Percentiles rank a stretch among this genome's conserved stretches.
These are phyloP conservation scores for Entomobrya multifasciata DNA, from an alignment of 2,888 invertebrate species.

Conservation along the genomic window DNA sequence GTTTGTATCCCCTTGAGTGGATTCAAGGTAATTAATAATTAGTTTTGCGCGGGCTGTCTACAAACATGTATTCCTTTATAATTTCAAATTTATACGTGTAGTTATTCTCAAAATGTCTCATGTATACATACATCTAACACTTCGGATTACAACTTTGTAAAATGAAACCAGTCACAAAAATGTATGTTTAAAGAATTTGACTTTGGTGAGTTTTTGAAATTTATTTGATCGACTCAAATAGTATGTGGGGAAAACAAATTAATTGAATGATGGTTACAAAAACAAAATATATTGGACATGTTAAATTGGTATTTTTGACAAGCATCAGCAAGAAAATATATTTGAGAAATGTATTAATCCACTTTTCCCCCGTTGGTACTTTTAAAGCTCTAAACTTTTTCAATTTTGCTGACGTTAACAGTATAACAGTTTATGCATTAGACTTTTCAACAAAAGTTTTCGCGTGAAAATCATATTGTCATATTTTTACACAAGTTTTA, in stretches of 20 bases:
- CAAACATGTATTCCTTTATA: neutral
- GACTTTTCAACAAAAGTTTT: too few species aligned
- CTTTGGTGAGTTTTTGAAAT: too few species aligned
- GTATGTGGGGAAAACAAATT: conserved; percentile 27
- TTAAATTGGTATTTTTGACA: neutral
- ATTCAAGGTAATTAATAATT: conserved; percentile 83
- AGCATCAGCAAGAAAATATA: neutral
- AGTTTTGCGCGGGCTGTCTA: conserved; percentile 20
- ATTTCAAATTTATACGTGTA: neutral
- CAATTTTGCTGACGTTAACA: conserved; percentile 26
- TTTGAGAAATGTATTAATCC: neutral
- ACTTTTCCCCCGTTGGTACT: neutral
- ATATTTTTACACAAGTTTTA: too few species aligned
- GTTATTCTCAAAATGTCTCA: too few species aligned
- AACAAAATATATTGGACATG: too few species aligned
- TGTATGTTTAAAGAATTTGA: neutral
- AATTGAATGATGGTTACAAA: conserved; percentile 19
- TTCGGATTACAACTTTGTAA: too few species aligned
- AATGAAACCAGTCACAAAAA: too few species aligned
- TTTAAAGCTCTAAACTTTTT: conserved; percentile 41
- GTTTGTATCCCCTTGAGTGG: conserved; percentile 84
- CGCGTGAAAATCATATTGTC: too few species aligned
- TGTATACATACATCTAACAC: too few species aligned
- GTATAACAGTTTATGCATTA: too few species aligned
- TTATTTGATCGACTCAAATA: neutral